Evolutionary conservation across 2,797 vertebrate species (phyloP).

Genomic region (Coilia nasus): DNA sequence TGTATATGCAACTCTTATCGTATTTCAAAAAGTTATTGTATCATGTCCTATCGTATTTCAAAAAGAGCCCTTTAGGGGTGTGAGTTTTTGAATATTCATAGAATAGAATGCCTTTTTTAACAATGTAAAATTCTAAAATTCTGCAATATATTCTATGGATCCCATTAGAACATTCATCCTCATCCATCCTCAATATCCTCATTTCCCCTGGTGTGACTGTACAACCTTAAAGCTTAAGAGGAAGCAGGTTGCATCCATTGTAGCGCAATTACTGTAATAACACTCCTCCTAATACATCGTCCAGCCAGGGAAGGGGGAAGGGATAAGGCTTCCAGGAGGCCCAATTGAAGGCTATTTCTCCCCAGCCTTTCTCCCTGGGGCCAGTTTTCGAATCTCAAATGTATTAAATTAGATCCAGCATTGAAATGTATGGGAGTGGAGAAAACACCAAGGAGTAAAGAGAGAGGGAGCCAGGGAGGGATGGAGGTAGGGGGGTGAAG

Average conservation of each 20-base stretch:
- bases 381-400: constrained; percentile 77
- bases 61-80: too few species aligned
- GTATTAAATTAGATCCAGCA: constrained; percentile 85
- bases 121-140: too few species aligned
- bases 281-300: constrained; percentile 45
- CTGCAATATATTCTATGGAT: too few species aligned
- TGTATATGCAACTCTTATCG: too few species aligned
- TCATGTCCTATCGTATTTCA: too few species aligned
- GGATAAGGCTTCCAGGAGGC: constrained; percentile 42
- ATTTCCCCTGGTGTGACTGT: background rate
- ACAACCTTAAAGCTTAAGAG: background rate
- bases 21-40: too few species aligned
- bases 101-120: too few species aligned
- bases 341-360: constrained; percentile 87
- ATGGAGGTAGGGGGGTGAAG: constrained; percentile 2
- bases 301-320: constrained; percentile 52
- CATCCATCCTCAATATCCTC: too few species aligned
- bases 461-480: constrained; percentile 15
- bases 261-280: constrained; percentile 53
- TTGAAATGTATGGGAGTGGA: constrained; percentile 79
- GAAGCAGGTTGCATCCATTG: background rate
- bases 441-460: constrained; percentile 72
- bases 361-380: constrained; percentile 76
- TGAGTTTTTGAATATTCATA: too few species aligned
- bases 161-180: too few species aligned